Evolutionary conservation across 2,113 vertebrate genomes (phyloP).

Genomic region (Peucedramus taeniatus): DNA sequence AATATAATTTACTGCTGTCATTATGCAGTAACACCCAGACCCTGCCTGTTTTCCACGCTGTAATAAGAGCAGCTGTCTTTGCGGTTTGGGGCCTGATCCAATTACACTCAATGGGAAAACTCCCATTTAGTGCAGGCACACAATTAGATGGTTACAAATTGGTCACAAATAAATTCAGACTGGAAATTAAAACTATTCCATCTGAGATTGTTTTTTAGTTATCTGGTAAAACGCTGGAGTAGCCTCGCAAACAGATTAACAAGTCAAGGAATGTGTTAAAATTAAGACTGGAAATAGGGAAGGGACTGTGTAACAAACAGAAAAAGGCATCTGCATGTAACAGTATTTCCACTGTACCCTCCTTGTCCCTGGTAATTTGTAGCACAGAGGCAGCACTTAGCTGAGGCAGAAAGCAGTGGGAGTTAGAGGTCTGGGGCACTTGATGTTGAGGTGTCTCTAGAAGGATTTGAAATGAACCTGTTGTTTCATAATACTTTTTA

Average conservation of each 20-base stretch:
- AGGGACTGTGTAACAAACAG: neutral
- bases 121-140: slow-evolving; percentile 31
- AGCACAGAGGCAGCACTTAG: neutral
- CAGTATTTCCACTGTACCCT: neutral
- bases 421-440: neutral
- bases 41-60: slow-evolving; percentile 12
- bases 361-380: neutral
- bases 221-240: neutral
- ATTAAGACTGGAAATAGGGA: slow-evolving; percentile 1
- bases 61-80: slow-evolving; percentile 59
- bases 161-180: slow-evolving; percentile 60
- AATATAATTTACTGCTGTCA: slow-evolving; percentile 62
- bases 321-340: rapidly evolving
- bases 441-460: rapidly evolving
- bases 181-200: slow-evolving; percentile 58
- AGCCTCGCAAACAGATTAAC: neutral
- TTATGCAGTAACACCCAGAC: slow-evolving; percentile 29
- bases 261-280: neutral
- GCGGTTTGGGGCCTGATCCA: slow-evolving; percentile 55
- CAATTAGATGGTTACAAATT: slow-evolving; percentile 59
- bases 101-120: slow-evolving; percentile 52
- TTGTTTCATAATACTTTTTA: neutral
- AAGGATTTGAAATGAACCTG: neutral
- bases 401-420: neutral
- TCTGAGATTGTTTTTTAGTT: slow-evolving; percentile 26